Base-by-base conservation (phyloP, 2,888 invertebrate species). In the Tetanocera ferruginea region DNA sequence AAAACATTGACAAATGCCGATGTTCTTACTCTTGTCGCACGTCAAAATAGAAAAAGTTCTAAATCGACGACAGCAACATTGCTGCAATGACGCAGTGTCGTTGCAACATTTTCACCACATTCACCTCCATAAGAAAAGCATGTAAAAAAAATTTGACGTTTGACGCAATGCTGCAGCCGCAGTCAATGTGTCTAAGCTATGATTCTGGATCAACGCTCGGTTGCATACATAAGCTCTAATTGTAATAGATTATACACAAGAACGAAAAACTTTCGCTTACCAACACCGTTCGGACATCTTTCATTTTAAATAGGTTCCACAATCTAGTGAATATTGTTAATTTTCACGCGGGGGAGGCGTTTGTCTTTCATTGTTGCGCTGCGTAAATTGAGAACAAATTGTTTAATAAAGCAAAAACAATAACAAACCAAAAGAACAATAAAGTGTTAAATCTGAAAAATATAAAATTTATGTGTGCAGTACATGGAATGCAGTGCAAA, bases 281-380 rank as follows among this genome's bases (percentile, higher is more conserved):
- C 43, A 43, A 43, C 43, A 43, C 43, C 14, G 43, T 43, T 43
- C 14, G 14, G 14, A 43, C 43, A 43, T 43, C 43, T 43, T 43
- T 43, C 17, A 62, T 34, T 64, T 31, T 17, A 34, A 64, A 31
- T 64, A 64, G 34, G 28, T 64, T 64, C 64, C 37, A 64, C 64
- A 64, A 64, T 64, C 19, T 64, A 64, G 34, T 43, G 60, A 43
- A 73, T 62, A 62, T 73, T 49, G 31, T 62, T 28, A 37, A 25
- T 73, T 73, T 72, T 60, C 73, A 73, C 60, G 73, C 73, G 60
- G 73, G 60, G 73, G 37, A 11, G 19, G 14, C 73, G 19, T 49
- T 62, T 73, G 14, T 60, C 43, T 2, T 9, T n/a, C n/a, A 34
- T 72, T 67, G 67, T 55, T 71, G 19, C 49, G 23, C 64, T 64